Conservation (phyloP, 1,140 invertebrate genomes). For the Drosophila micromelanica region DNA sequence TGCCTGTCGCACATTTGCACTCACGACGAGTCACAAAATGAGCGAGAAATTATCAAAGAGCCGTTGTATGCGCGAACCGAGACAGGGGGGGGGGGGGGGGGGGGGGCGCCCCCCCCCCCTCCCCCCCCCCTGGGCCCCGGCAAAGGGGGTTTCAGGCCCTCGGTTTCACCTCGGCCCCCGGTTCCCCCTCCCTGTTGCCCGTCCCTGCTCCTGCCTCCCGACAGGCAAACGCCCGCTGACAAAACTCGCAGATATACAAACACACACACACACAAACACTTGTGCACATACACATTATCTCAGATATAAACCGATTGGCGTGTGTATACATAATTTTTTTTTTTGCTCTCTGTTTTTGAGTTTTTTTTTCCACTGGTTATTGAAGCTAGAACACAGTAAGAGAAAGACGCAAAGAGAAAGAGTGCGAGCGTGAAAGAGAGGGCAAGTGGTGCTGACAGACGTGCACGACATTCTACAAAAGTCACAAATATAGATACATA, state of each 20-base stretch:
- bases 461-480: conserved; percentile 18
- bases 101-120: neutral
- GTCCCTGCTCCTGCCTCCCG: neutral
- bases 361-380: conserved; percentile 25
- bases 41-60: conserved; percentile 69
- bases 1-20: conserved; percentile 44
- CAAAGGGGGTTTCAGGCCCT: conserved; percentile 8
- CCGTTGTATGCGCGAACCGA: conserved; percentile 4
- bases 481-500: conserved; percentile 4
- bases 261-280: conserved; percentile 3
- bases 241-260: conserved; percentile 27
- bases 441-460: conserved; percentile 18
- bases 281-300: conserved; percentile 17
- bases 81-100: neutral
- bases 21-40: conserved; percentile 61
- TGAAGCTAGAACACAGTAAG: conserved; percentile 23
- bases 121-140: neutral
- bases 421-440: neutral
- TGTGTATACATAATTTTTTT: conserved; percentile 51
- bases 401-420: neutral
- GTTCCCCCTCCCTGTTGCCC: neutral
- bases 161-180: conserved; percentile 14
- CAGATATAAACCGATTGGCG: conserved; percentile 46
- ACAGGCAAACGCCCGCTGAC: neutral
- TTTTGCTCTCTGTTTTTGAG: conserved; percentile 15